phyloP scores from a whole-genome alignment of 2,888 invertebrate species.

The Conchocele bisecta region DNA sequence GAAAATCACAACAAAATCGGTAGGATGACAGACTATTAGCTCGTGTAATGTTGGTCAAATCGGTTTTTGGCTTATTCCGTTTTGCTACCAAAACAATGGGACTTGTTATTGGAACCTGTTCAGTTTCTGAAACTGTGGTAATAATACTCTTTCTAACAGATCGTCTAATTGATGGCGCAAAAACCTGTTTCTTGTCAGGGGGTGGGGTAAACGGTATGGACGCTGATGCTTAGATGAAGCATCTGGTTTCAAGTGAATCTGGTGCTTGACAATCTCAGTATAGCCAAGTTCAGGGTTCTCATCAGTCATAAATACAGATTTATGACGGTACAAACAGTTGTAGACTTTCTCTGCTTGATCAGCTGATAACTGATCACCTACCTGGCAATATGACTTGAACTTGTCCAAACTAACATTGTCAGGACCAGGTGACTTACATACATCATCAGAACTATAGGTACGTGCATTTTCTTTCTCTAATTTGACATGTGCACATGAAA shows the following conservation, averaged over 20 bases:
- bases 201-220: slow-evolving; percentile 26
- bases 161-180: slow-evolving; percentile 38
- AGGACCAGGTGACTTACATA: too few relatives aligned
- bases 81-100: slow-evolving; percentile 35
- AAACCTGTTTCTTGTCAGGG: too few relatives aligned
- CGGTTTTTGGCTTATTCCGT: slow-evolving; percentile 27
- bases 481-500: too few relatives aligned
- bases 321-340: slow-evolving; percentile 6
- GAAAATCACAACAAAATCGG: slow-evolving; percentile 41
- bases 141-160: slow-evolving; percentile 26
- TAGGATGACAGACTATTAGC: slow-evolving; percentile 32
- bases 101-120: slow-evolving; percentile 27
- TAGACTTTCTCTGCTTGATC: neutral
- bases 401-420: neutral
- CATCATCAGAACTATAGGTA: neutral
- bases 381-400: neutral
- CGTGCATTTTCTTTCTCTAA: neutral
- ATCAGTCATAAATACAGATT: slow-evolving; percentile 12
- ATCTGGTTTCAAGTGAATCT: slow-evolving; percentile 20
- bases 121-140: slow-evolving; percentile 19
- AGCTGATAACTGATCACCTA: neutral
- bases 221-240: slow-evolving; percentile 29
- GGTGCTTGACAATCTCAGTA: slow-evolving; percentile 8
- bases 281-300: slow-evolving; percentile 23
- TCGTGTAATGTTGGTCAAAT: neutral